These are phyloP conservation scores for Lutraria rhynchaena DNA, from an alignment of 1,140 invertebrate species.

Conservation along the genomic window DNA sequence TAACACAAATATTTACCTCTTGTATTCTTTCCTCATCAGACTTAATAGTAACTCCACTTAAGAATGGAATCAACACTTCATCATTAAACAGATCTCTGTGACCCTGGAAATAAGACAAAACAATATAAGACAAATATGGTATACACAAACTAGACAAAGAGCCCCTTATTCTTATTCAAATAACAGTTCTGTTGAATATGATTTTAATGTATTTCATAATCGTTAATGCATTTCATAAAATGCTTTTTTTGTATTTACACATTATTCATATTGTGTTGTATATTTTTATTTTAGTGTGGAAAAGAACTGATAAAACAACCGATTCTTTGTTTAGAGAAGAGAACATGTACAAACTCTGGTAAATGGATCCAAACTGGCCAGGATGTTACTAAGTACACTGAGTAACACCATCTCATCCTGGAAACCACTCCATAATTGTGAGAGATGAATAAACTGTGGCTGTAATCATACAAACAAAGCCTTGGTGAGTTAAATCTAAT, in stretches of 20 bases:
- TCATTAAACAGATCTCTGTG: slow-evolving; percentile 80
- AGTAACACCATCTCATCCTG: slow-evolving; percentile 83
- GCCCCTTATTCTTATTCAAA: no score
- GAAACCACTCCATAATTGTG: slow-evolving; percentile 82
- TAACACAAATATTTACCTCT: slow-evolving; percentile 63
- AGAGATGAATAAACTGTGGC: slow-evolving; percentile 82
- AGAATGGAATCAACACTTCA: slow-evolving; percentile 78
- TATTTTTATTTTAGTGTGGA: no score
- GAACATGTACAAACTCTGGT: slow-evolving; percentile 75
- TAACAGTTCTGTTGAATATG: no score
- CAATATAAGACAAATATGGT: no score
- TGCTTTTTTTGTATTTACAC: no score
- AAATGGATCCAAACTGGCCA: slow-evolving; percentile 81
- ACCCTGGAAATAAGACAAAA: slow-evolving; percentile 72
- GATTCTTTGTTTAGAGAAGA: no score
- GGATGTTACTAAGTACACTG: slow-evolving; percentile 82
- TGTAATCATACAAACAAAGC: slow-evolving; percentile 68
- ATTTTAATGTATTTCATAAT: no score
- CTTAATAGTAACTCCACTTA: slow-evolving; percentile 74
- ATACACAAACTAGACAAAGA: no score
- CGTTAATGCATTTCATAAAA: no score
- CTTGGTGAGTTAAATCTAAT: no score
- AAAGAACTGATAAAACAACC: no score
- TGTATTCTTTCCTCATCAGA: slow-evolving; percentile 80
- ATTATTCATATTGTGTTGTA: no score